These are phyloP conservation scores for Melanostigma gelatinosum DNA, from an alignment of 2,113 vertebrate genomes.

Conservation along the genomic window DNA sequence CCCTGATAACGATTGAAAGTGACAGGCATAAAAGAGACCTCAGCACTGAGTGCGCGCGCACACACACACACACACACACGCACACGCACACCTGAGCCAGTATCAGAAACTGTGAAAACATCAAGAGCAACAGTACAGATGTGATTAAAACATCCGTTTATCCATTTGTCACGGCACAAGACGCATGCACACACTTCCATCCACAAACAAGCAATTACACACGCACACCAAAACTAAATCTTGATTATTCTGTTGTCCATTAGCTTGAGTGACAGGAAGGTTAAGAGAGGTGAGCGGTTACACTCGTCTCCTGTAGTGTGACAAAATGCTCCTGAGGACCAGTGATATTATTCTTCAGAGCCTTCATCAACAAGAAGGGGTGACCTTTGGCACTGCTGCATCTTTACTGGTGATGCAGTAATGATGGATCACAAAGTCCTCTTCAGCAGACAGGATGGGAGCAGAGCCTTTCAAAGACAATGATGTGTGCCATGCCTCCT, in stretches of 20 bases:
- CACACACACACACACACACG: conserved; percentile 19
- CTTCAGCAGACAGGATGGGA: conserved; percentile 31
- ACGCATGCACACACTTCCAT: conserved; percentile 15
- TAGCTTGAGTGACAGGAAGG: conserved; percentile 68
- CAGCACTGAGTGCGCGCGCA: conserved; percentile 6
- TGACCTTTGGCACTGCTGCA: conserved; percentile 53
- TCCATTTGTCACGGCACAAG: conserved; percentile 53
- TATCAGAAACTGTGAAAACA: conserved; percentile 44
- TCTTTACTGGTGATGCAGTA: conserved; percentile 44
- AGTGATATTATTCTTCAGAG: conserved; percentile 20
- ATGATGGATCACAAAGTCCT: conserved; percentile 59
- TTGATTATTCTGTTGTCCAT: conserved; percentile 60
- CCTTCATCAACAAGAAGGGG: conserved; percentile 50
- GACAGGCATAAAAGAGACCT: conserved; percentile 67
- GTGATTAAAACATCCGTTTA: conserved; percentile 71
- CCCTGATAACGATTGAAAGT: conserved; percentile 62
- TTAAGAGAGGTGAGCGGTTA: conserved; percentile 63
- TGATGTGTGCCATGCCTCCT: conserved; percentile 32
- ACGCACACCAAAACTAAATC: conserved; percentile 10
- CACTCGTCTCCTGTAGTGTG: conserved; percentile 51
- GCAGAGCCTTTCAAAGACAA: conserved; percentile 41
- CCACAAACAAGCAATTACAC: conserved; percentile 7
- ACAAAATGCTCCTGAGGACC: conserved; percentile 52
- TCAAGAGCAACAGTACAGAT: conserved; percentile 57
- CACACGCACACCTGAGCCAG: conserved; percentile 57